These are phyloP conservation scores for Mya arenaria DNA, from an alignment of 1,140 invertebrate species.

Conservation along the genomic window DNA sequence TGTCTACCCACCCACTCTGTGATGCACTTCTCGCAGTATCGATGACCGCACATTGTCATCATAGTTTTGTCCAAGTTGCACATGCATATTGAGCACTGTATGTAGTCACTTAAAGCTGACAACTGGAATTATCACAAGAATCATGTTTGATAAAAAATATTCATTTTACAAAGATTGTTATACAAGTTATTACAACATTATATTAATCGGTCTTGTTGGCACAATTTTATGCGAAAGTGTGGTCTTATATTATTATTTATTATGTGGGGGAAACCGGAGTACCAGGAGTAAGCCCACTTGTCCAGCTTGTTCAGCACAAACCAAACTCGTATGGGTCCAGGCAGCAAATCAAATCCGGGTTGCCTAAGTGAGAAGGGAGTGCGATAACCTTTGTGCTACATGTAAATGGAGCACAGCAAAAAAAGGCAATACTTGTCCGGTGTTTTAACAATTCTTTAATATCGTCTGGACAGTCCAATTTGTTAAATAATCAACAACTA, in stretches of 20 bases:
- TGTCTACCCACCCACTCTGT: constrained; percentile 74
- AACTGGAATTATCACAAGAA: constrained; percentile 47
- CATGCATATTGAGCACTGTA: constrained; percentile 77
- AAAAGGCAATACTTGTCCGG: no score
- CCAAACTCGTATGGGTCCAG: no score
- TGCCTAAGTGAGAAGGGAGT: no score
- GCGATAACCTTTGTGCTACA: no score
- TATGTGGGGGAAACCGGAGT: not conserved
- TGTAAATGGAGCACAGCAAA: no score
- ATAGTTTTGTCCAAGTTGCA: constrained; percentile 63
- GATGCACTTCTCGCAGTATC: constrained; percentile 76
- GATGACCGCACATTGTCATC: constrained; percentile 74
- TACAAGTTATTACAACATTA: not conserved
- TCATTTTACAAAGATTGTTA: no score
- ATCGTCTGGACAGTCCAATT: no score
- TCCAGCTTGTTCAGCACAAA: not conserved
- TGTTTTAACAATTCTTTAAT: no score
- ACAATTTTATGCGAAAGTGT: not conserved
- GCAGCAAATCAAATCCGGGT: no score
- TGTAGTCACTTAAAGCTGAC: constrained; percentile 63
- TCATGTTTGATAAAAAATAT: not conserved
- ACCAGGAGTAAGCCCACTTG: not conserved
- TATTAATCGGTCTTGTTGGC: not conserved
- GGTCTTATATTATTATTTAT: not conserved
- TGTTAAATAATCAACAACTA: no score